These are phyloP conservation scores for Perognathus longimembris DNA, from an alignment of 2,113 vertebrate species.

Conservation along the genomic window DNA sequence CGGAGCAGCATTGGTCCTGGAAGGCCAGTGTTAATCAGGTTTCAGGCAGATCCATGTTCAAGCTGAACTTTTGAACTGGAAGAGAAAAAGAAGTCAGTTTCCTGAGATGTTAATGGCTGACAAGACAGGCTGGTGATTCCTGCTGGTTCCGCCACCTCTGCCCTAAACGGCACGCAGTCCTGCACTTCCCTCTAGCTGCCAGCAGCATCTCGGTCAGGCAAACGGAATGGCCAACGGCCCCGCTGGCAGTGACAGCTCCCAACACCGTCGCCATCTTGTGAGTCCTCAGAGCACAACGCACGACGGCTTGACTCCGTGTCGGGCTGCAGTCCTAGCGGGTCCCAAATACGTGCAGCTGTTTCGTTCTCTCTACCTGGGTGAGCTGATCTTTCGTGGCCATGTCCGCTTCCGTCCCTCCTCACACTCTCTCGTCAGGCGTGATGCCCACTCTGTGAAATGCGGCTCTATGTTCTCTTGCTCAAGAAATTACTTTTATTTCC, in stretches of 20 bases:
- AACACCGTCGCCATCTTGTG: not conserved
- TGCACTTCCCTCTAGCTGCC: not conserved
- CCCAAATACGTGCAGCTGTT: not conserved
- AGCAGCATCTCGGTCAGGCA: not conserved
- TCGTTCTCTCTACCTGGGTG: not conserved
- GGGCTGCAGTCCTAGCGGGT: not conserved
- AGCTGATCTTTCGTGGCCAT: not conserved
- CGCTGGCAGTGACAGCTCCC: too few relatives aligned
- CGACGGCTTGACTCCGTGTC: too few relatives aligned
- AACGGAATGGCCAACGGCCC: not conserved
- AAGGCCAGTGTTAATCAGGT: not conserved
- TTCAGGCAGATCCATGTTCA: not conserved
- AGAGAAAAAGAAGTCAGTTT: not conserved
- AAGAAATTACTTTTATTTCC: not conserved
- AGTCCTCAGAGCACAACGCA: not conserved
- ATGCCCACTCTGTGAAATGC: not conserved
- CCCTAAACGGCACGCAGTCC: not conserved
- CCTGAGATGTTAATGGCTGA: not conserved
- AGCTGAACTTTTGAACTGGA: not conserved
- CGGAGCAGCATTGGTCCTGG: not conserved
- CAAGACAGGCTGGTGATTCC: not conserved
- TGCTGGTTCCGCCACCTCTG: not conserved
- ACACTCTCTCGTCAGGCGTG: rapidly evolving
- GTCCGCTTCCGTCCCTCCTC: too few relatives aligned
- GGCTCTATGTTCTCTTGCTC: not conserved